phyloP scores from a whole-genome alignment of 2,113 vertebrate genomes.

The Oophaga pumilio region DNA sequence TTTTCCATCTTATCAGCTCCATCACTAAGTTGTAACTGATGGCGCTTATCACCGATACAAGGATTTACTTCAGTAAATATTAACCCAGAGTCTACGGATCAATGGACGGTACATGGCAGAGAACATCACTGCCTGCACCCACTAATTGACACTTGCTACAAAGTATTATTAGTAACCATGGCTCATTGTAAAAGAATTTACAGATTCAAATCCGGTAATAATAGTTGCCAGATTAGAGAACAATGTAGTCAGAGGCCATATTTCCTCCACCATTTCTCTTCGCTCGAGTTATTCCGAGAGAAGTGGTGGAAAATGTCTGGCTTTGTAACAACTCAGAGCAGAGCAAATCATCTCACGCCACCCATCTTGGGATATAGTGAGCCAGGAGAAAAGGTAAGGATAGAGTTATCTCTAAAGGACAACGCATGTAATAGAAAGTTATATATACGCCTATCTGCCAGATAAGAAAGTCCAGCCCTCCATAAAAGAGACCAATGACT shows the following conservation, averaged over 20 bases:
- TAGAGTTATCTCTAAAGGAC: no score
- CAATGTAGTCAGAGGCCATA: background rate
- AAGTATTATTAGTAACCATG: background rate
- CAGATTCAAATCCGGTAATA: background rate
- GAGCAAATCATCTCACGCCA: no score
- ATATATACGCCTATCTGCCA: no score
- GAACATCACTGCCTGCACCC: background rate
- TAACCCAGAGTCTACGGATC: conserved; percentile 24
- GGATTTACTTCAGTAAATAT: conserved; percentile 8
- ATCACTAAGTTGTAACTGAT: background rate
- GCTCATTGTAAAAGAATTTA: background rate
- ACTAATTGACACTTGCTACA: background rate
- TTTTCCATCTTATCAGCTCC: background rate
- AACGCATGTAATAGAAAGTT: background rate
- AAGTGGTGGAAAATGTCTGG: no score
- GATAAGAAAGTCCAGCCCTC: no score
- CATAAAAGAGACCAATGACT: no score
- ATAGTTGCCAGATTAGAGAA: background rate
- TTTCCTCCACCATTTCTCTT: no score
- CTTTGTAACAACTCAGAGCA: no score
- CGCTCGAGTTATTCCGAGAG: no score
- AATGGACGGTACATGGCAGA: conserved; percentile 31
- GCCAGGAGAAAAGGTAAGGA: no score
- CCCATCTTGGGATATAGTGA: no score
- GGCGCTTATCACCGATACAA: background rate